phyloP scores from a whole-genome alignment of 2,797 vertebrate species.

The Tragelaphus oryx region DNA sequence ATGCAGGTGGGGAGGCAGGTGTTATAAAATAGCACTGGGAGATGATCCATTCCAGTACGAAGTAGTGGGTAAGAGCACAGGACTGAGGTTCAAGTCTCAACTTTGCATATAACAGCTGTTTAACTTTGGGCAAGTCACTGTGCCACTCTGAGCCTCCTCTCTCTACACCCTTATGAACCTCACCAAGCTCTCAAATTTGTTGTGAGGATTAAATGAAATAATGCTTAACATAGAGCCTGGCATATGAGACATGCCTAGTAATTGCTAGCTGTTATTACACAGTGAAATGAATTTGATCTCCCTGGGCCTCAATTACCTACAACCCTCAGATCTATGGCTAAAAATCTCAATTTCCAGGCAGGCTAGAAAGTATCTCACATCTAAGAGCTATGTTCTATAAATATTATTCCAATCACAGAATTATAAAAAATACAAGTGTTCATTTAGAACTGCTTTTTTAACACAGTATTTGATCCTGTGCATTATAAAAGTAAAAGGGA shows the following conservation, averaged over 20 bases:
- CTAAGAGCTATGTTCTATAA: background rate
- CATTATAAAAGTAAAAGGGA: constrained; percentile 8
- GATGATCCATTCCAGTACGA: background rate
- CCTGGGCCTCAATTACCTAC: background rate
- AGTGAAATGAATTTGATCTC: constrained; percentile 21
- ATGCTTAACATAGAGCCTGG: background rate
- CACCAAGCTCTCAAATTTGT: background rate
- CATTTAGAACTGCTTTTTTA: constrained; percentile 7
- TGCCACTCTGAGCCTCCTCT: background rate
- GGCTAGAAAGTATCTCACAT: background rate
- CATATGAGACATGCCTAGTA: background rate
- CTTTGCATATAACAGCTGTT: background rate
- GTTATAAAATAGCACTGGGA: background rate
- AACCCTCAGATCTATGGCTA: background rate
- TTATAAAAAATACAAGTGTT: background rate
- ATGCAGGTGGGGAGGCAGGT: background rate
- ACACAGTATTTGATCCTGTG: constrained; percentile 33
- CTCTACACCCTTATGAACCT: background rate
- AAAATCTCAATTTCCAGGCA: constrained; percentile 21
- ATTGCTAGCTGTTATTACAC: background rate
- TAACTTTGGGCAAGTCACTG: background rate
- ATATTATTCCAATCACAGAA: background rate
- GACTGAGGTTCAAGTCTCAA: background rate
- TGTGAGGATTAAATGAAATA: background rate
- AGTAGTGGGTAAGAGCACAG: background rate